Base-by-base conservation (phyloP, 2,888 invertebrate species). In the Phalera bucephala region DNA sequence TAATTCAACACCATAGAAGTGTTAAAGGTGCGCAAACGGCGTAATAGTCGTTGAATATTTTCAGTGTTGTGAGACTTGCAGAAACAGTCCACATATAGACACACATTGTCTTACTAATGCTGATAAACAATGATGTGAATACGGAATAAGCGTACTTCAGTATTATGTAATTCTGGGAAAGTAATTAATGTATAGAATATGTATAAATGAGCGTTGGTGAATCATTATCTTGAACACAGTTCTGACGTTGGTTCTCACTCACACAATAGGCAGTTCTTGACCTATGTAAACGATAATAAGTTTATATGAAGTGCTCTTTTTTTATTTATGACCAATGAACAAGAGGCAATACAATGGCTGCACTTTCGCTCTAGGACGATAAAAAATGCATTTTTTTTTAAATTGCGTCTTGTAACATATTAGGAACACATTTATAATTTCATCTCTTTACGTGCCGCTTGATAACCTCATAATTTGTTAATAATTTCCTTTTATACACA, bases 31-130 rank as follows among this genome's bases (percentile, higher is more conserved):
- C 77, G 64, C 72, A 79, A 83, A 81, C 78, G 76, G 63, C 42
- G 61, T 77, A 72, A 80, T 82, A 80, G 79, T 72, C 74, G 60
- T 80, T 80, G 75, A 83, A 80, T 85, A 85, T 86, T 85, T 72
- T 82, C 74, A 72, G 74, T 77, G 79, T 72, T 74, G 64, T 70
- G 58, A 37, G 60, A 64, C 65, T 61, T 63, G 63, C 64, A 64
- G 67, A 76, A 71, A 73, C 66, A 78, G 72, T 76, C 57, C 49
- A 40, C 40, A 53, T 59, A 67, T 65, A 71, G 59, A 72, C 58
- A 64, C 57, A 67, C 65, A 74, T 64, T 67, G 53, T 44, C 50
- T 64, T 65, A 56, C 63, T 69, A 68, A 74, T 61, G 42, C 45
- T 51, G 40, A 64, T 64, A 71, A 74, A 69, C 65, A 72, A 57